These are phyloP conservation scores for Platalea minor DNA, from an alignment of 2,797 vertebrate species.

Conservation along the genomic window DNA sequence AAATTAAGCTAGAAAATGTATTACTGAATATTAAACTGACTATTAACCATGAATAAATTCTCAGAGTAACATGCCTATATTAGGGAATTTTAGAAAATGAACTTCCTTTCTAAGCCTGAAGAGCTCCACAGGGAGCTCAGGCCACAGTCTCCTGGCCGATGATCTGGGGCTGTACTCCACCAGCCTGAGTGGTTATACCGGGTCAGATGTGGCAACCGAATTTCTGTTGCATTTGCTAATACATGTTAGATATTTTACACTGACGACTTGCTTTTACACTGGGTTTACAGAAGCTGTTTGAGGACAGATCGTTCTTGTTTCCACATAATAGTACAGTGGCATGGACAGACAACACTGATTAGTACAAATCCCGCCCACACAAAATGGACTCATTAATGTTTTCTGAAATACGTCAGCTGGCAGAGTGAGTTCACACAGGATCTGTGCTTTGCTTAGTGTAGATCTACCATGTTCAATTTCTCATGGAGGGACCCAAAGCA, in stretches of 20 bases:
- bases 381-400: not conserved
- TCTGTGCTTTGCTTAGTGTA: not conserved
- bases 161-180: not conserved
- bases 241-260: not conserved
- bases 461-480: not conserved
- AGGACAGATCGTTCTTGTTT: not conserved
- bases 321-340: not conserved
- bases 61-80: not conserved
- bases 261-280: not conserved
- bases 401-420: slow-evolving; percentile 9
- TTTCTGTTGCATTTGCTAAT: not conserved
- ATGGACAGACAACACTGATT: not conserved
- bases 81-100: not conserved
- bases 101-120: not conserved
- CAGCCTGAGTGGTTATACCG: not conserved
- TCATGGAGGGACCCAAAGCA: not conserved
- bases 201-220: not conserved
- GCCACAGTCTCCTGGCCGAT: accelerated
- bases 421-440: not conserved
- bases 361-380: not conserved
- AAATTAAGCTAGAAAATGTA: slow-evolving; percentile 44
- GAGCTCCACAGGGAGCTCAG: not conserved
- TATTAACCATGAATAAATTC: slow-evolving; percentile 51
- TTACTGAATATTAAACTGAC: slow-evolving; percentile 54
- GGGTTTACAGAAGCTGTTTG: not conserved